Evolutionary conservation across 1,140 invertebrate species (phyloP).

Genomic region (Procambarus clarkii): DNA sequence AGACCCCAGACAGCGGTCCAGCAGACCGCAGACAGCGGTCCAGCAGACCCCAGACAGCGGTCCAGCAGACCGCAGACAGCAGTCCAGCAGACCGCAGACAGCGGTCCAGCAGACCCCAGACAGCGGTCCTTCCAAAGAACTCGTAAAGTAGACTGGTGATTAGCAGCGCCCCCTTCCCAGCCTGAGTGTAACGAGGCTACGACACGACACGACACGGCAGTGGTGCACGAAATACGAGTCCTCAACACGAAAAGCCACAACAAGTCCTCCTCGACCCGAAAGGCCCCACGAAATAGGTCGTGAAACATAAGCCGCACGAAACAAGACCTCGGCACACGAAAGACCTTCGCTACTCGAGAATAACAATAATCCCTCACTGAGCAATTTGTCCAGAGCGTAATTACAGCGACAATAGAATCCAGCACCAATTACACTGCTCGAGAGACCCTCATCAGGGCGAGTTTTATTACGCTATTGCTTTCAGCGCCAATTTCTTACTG

Average conservation of each 20-base stretch:
- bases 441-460: constrained; percentile 3
- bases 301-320: too few relatives aligned
- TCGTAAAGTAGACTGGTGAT: neutral
- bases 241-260: neutral
- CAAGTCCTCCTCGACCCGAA: too few relatives aligned
- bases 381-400: constrained; percentile 25
- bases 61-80: neutral
- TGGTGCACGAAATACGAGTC: too few relatives aligned
- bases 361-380: neutral
- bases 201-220: too few relatives aligned
- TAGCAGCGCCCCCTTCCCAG: neutral
- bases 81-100: neutral
- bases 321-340: neutral
- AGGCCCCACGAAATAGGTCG: too few relatives aligned
- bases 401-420: constrained; percentile 49
- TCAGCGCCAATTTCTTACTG: constrained; percentile 9
- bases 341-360: neutral
- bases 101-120: neutral
- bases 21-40: neutral
- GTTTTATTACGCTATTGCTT: constrained; percentile 26
- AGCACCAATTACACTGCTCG: constrained; percentile 24
- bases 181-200: neutral
- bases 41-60: neutral
- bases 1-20: neutral
- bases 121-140: neutral